These are phyloP conservation scores for Leptinotarsa haldemani DNA, from an alignment of 2,888 invertebrate genomes.

Conservation along the genomic window DNA sequence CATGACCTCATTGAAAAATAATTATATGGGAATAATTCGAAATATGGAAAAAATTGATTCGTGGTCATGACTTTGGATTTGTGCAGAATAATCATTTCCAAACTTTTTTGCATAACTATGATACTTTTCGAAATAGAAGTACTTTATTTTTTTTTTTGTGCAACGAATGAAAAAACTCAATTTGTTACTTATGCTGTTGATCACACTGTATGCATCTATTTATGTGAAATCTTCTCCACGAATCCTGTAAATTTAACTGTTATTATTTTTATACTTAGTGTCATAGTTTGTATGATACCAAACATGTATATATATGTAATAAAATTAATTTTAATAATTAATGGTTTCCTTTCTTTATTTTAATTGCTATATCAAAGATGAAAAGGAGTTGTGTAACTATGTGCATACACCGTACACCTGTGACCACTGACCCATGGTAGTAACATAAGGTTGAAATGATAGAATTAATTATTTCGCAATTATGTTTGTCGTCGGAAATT, in stretches of 20 bases:
- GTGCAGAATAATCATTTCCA: too few relatives aligned
- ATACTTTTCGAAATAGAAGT: too few relatives aligned
- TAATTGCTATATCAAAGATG: conserved; percentile 17
- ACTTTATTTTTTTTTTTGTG: too few relatives aligned
- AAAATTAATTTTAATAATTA: conserved; percentile 39
- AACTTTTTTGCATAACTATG: too few relatives aligned
- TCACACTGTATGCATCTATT: too few relatives aligned
- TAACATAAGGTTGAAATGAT: conserved; percentile 25
- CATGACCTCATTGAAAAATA: too few relatives aligned
- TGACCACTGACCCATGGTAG: conserved; percentile 26
- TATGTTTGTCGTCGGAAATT: background rate
- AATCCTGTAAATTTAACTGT: conserved; percentile 19
- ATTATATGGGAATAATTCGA: too few relatives aligned
- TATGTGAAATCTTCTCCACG: background rate
- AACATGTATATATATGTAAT: conserved; percentile 57
- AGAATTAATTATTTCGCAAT: conserved; percentile 25
- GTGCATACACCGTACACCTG: conserved; percentile 23
- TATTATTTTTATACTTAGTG: conserved; percentile 41
- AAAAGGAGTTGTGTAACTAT: conserved; percentile 23
- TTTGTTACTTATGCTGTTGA: too few relatives aligned
- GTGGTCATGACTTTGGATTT: too few relatives aligned
- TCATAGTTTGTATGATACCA: conserved; percentile 57
- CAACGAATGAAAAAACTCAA: too few relatives aligned
- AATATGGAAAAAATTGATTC: too few relatives aligned
- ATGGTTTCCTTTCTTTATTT: conserved; percentile 15